These are phyloP conservation scores for Clarias fuscus DNA, from an alignment of 2,797 vertebrate species.

Conservation along the genomic window DNA sequence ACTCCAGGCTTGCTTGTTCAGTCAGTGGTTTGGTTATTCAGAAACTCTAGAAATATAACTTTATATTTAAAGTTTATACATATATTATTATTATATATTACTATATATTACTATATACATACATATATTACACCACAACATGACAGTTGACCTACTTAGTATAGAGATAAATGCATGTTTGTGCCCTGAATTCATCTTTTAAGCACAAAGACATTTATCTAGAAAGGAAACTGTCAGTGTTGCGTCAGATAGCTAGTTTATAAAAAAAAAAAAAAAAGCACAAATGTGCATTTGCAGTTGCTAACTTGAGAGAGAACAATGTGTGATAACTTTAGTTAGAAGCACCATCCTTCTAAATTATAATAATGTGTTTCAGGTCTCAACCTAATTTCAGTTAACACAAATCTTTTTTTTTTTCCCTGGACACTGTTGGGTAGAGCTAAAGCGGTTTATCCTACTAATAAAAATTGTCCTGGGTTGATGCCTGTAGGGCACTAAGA, in stretches of 20 bases:
- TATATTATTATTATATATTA: no score
- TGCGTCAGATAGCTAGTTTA: background rate
- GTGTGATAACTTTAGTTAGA: background rate
- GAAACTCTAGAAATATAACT: background rate
- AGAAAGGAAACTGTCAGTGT: background rate
- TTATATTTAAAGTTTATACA: no score
- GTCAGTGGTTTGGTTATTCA: background rate
- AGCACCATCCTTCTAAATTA: no score
- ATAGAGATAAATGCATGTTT: background rate
- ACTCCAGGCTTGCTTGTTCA: background rate
- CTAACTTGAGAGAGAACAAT: background rate
- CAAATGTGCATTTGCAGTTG: background rate
- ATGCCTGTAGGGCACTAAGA: background rate
- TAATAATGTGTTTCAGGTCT: no score
- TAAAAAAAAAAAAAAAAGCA: background rate
- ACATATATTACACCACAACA: background rate
- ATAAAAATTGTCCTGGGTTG: background rate
- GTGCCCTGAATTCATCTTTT: background rate
- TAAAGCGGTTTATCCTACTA: background rate
- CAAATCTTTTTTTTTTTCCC: no score
- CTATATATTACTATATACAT: no score
- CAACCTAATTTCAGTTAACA: no score
- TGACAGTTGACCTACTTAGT: slow-evolving; percentile 1
- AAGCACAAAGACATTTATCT: background rate
- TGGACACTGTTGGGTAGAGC: no score